Base-by-base conservation (phyloP, 2,888 invertebrate species). In the Penaeus monodon region DNA sequence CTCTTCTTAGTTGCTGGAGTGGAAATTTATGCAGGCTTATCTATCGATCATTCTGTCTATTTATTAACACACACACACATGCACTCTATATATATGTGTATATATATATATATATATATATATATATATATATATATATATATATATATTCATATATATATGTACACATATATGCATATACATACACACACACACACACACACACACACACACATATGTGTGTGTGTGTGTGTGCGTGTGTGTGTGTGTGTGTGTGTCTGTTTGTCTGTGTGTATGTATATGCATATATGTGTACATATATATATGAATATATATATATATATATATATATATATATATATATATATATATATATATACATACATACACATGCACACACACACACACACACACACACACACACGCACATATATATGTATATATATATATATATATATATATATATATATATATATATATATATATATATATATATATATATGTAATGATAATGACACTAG, bases 211-310 rank as follows among this genome's bases (percentile, higher is more conserved):
- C 44, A 57, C 27, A 38, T 29, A 4, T 27, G 27, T 63, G 44
- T n/a, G 27, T 44, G 44, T 78, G 44, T 78, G 78, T 78, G 44
- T 78, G 44, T 27, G 63, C 57, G 44, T 78, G 44, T 78, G 44
- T 63, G 44, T 78, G 44, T 57, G 27, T 78, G 22, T 57, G 20
- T 78, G 44, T 78, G 24, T 63, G 44, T 63, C 6, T 27, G 27
- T 77, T 8, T 38, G 38, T 77, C 8, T 77, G 4, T n/a, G n/a
- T 29, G 14, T 29, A 68, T 29, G 22, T 14, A 20, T 29, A 68
- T 29, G 2, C 14, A 20, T 29, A 22, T 29, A 68, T 29, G 2
- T 12, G 2, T 29, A 68, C 14, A 17, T 29, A 68, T 29, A 68
- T 29, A 20, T 14, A 68, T 29, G 22, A 12, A 68, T 29, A 22